Evolutionary conservation across 1,140 invertebrate species (phyloP), one percentile per base, ranked within the genome.

Genomic region (Tribolium madens): DNA sequence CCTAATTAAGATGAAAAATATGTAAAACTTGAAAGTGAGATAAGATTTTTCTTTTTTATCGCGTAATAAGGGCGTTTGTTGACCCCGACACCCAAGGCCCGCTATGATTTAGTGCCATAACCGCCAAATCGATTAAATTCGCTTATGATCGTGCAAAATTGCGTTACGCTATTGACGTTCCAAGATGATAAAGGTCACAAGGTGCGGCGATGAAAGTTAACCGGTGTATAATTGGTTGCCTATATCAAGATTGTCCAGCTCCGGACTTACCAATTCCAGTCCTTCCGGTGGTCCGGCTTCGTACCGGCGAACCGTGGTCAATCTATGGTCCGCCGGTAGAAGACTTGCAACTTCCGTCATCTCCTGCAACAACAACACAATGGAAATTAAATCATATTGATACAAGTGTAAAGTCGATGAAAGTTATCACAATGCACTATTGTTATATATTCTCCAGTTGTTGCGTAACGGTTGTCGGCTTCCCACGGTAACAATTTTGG

Each of bases 271-370:
- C 75, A 84, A 47, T 75, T 81, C 79, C 10, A 82, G 73, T 74
- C 79, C 84, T 47, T 69, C 76, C 6, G 84, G 84, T 36, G 84
- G 84, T 60, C 80, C 84, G 10, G 84, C 83, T 69, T 84, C 81
- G 76, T 83, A 85, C 50, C 82, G 82, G 9, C 83, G 76, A 4
- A 84, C 84, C n/a, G 78, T 75, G 7, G 82, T 78, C 15, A 85
- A 33, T 7, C 81, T 79, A 75, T 85, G 83, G 26, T 83, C 81
- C 12, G 79, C 71, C 17, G 80, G 83, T 33, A 83, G 75, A 46
- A 84, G 76, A 79, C 79, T 83, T 4, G 81, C 83, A 42, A 83
- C 81, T 81, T 85, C 83, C 33, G 83, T 85, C 83, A 84, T 84
- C 76, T 70, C 75, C 48, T 76, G 50, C 5, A 76, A 53, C 57